phyloP scores from a whole-genome alignment of 2,797 vertebrate genomes.

The Leptatherina wallacei region DNA sequence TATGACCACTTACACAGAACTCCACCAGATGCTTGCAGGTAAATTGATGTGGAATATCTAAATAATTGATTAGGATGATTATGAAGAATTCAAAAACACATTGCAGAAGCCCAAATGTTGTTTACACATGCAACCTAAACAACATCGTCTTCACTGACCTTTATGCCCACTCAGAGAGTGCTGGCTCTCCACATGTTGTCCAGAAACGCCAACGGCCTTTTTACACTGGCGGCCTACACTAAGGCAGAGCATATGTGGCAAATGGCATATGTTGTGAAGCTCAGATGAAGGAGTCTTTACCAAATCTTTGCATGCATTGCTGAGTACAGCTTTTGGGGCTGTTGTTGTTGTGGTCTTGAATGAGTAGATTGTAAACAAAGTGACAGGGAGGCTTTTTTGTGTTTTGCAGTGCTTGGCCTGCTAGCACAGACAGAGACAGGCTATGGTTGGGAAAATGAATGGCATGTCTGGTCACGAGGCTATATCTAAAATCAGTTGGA shows the following conservation, averaged over 20 bases:
- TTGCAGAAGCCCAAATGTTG: not conserved
- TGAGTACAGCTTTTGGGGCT: slow-evolving; percentile 47
- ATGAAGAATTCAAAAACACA: not conserved
- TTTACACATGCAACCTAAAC: slow-evolving; percentile 21
- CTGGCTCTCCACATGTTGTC: slow-evolving; percentile 32
- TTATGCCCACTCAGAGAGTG: slow-evolving; percentile 34
- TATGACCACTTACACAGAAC: not conserved
- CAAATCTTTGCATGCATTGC: slow-evolving; percentile 41
- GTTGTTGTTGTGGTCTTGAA: slow-evolving; percentile 29
- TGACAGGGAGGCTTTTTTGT: slow-evolving; percentile 42
- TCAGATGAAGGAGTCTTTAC: slow-evolving; percentile 34
- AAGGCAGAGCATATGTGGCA: slow-evolving; percentile 58
- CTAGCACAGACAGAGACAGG: slow-evolving; percentile 43
- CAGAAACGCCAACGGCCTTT: slow-evolving; percentile 50
- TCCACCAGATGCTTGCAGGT: slow-evolving; percentile 21
- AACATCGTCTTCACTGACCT: slow-evolving; percentile 53
- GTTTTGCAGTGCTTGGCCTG: slow-evolving; percentile 37
- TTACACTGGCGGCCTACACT: slow-evolving; percentile 19
- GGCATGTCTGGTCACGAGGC: slow-evolving; percentile 28
- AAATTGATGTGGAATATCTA: not conserved
- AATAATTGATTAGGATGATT: slow-evolving; percentile 16
- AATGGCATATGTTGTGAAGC: slow-evolving; percentile 60
- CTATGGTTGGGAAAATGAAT: slow-evolving; percentile 37
- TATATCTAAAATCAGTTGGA: slow-evolving; percentile 42
- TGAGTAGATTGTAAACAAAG: slow-evolving; percentile 59